phyloP scores from a whole-genome alignment of 2,113 vertebrate species.

The Scomber scombrus region DNA sequence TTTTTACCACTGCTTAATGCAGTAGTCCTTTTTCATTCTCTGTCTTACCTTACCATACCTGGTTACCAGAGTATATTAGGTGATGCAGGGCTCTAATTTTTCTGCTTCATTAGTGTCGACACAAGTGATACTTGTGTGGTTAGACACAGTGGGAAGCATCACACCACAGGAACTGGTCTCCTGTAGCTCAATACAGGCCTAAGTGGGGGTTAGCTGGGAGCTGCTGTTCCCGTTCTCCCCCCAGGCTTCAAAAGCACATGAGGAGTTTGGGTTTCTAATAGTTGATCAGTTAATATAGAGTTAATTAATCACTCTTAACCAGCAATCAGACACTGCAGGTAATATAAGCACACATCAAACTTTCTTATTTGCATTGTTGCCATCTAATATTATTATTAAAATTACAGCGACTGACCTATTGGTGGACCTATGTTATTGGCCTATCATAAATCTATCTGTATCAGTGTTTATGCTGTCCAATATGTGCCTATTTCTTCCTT shows the following conservation, averaged over 20 bases:
- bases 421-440: too few relatives aligned
- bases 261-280: conserved; percentile 45
- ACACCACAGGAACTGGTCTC: conserved; percentile 18
- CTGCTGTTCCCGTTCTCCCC: conserved; percentile 5
- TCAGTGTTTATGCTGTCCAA: too few relatives aligned
- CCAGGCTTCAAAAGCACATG: conserved; percentile 9
- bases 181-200: conserved; percentile 15
- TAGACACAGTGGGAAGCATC: conserved; percentile 14
- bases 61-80: background rate
- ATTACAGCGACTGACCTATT: too few relatives aligned
- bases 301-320: background rate
- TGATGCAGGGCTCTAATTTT: background rate
- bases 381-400: too few relatives aligned
- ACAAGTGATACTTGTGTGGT: conserved; percentile 40
- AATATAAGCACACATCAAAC: conserved; percentile 1
- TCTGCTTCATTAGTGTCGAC: conserved; percentile 35
- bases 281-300: conserved; percentile 19
- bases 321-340: conserved; percentile 12
- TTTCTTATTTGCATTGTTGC: background rate
- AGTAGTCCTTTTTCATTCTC: conserved; percentile 16
- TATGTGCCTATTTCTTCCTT: too few relatives aligned
- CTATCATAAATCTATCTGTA: too few relatives aligned
- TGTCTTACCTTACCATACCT: conserved; percentile 22
- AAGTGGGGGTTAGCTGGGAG: conserved; percentile 35
- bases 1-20: conserved; percentile 40